Evolutionary conservation across 2,888 invertebrate genomes (phyloP), one percentile per base, ranked within the genome.

Genomic region (Eudemis profundana): DNA sequence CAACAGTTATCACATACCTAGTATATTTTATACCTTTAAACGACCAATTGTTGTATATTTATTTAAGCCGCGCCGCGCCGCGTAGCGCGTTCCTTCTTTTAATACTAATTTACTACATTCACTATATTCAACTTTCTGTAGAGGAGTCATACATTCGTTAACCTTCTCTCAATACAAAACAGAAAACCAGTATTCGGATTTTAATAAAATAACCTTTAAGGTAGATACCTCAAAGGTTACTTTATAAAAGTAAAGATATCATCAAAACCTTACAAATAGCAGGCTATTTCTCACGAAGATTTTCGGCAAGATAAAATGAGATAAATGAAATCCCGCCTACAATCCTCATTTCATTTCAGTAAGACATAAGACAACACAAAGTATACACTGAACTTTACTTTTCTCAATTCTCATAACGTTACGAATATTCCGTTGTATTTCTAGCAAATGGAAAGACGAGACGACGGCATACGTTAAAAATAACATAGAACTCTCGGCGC

Each of bases 401-500:
- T 56, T 63, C 46, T 36, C 19, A 15, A 57, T 44, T 56, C 42
- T 56, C 38, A 21, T 36, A 38, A 40, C 40, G 57, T 49, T 33
- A 53, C 19, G 53, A 65, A 60, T 65, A 29, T 57, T 36, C 49
- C 53, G 19, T 49, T 70, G 17, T 73, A 38, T 72, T 86, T 81
- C 14, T 69, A 89, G 92, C 40, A 80, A 84, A 76, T 86, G 87
- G 87, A 77, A 70, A 60, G 74, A 76, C 68, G 46, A 49, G 33
- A 42, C 15, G 21, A 66, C 73, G 56, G 65, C 66, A 49, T 86
- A 86, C 72, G 66, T 68, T 2, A 85, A 82, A 76, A 85, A 72
- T 49, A 90, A 85, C 70, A 83, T 90, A 51, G 84, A 90, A 60
- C 79, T 92, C 15, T 85, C 91, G 1, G 79, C 87, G 21, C 84